These are phyloP conservation scores for Lapara coniferarum DNA, from an alignment of 2,888 invertebrate genomes.

Conservation along the genomic window DNA sequence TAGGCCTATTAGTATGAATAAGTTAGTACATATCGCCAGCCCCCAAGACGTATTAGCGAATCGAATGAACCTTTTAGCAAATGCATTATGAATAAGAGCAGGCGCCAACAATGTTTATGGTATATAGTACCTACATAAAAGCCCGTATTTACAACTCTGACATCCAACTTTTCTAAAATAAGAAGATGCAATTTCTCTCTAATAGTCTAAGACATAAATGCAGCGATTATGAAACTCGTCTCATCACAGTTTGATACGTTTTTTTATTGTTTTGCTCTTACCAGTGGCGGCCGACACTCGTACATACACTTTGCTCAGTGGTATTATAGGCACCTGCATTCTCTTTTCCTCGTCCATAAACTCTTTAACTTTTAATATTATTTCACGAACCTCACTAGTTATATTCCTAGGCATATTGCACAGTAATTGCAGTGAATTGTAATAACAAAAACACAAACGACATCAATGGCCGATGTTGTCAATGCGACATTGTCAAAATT, in stretches of 20 bases:
- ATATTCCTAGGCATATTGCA: conserved; percentile 77
- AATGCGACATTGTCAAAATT: conserved; percentile 11
- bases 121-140: no score
- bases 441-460: conserved; percentile 36
- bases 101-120: no score
- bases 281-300: conserved; percentile 77
- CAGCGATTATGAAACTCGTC: background rate
- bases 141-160: no score
- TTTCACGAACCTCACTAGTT: conserved; percentile 76
- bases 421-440: conserved; percentile 29
- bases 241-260: background rate
- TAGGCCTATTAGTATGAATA: no score
- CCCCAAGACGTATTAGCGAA: no score
- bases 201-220: no score
- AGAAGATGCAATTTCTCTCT: no score
- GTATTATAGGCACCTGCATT: conserved; percentile 80
- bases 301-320: conserved; percentile 76
- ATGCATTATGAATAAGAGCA: no score
- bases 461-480: conserved; percentile 31
- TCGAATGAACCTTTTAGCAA: no score
- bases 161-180: no score
- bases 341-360: conserved; percentile 80
- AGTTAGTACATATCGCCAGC: no score
- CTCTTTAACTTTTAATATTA: conserved; percentile 77
- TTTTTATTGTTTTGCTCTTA: conserved; percentile 40